A percentile compares a stretch with the other conserved stretches of the same genome.
Evolutionary conservation across 2,888 invertebrate species (phyloP).

Genomic region (Aleiodes testaceus): DNA sequence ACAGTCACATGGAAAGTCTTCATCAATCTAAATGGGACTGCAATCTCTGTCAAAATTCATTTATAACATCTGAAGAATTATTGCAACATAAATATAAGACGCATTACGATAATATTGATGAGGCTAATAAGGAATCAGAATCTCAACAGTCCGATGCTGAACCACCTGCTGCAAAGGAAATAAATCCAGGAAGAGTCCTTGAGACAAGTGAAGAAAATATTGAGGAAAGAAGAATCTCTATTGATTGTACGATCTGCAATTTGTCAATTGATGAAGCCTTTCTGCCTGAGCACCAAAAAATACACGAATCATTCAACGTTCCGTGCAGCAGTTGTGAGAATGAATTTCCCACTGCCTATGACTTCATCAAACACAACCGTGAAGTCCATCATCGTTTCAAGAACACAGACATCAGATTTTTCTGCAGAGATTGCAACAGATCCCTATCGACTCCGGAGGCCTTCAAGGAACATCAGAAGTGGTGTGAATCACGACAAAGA

Average conservation of each 20-base stretch:
- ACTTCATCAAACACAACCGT: not conserved
- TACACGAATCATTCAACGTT: not conserved
- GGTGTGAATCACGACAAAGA: not conserved
- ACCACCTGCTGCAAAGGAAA: too few relatives aligned
- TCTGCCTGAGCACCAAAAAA: not conserved
- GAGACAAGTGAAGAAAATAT: too few relatives aligned
- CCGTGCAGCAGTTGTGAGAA: not conserved
- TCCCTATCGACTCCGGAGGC: not conserved
- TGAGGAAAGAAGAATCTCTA: not conserved
- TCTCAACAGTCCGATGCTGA: constrained; percentile 8
- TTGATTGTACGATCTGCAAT: constrained; percentile 20
- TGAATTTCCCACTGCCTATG: not conserved
- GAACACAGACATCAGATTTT: not conserved
- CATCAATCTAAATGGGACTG: constrained; percentile 16
- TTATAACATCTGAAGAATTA: not conserved
- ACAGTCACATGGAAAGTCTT: constrained; percentile 15
- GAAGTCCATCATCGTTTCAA: not conserved
- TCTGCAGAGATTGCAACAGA: constrained; percentile 12
- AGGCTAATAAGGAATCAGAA: not conserved
- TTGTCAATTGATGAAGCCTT: not conserved
- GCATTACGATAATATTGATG: constrained; percentile 16
- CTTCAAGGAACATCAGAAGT: not conserved
- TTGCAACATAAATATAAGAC: constrained; percentile 13
- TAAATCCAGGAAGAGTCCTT: too few relatives aligned
- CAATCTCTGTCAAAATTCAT: constrained; percentile 11